Percentiles rank a stretch among this genome's conserved stretches.
These are phyloP conservation scores for Synchiropus splendidus DNA, from an alignment of 2,113 vertebrate species.

Conservation along the genomic window DNA sequence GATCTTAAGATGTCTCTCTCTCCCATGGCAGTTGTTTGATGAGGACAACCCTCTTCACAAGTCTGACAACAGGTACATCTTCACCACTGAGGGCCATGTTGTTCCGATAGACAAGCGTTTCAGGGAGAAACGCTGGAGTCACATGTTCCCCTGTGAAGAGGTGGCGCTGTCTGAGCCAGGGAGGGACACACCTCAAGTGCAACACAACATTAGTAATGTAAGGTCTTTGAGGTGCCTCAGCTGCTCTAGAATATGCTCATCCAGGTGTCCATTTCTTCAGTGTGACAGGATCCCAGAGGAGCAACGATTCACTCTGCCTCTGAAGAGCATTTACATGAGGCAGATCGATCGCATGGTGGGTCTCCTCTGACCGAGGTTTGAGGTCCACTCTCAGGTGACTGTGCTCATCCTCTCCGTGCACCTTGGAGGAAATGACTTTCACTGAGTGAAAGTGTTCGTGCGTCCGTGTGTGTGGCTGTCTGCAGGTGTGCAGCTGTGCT, in stretches of 20 bases:
- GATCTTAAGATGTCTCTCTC: background rate
- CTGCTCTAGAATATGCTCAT: no score
- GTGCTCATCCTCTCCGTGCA: no score
- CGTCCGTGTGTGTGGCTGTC: no score
- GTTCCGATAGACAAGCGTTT: slow-evolving; percentile 85
- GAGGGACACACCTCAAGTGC: slow-evolving; percentile 24
- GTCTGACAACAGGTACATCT: slow-evolving; percentile 87
- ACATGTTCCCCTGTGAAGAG: slow-evolving; percentile 64
- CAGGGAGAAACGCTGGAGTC: slow-evolving; percentile 78
- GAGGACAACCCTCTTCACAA: slow-evolving; percentile 93
- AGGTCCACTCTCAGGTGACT: no score
- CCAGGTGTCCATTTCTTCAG: slow-evolving; percentile 49
- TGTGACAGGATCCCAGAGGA: slow-evolving; percentile 88
- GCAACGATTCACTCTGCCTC: slow-evolving; percentile 78
- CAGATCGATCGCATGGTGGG: slow-evolving; percentile 98
- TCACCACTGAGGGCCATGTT: slow-evolving; percentile 95
- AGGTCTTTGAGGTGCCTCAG: no score
- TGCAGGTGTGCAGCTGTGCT: no score
- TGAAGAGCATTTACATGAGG: slow-evolving; percentile 96
- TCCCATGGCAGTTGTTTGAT: slow-evolving; percentile 78
- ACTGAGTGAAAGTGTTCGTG: no score
- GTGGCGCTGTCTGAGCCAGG: slow-evolving; percentile 28
- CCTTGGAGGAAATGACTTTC: no score
- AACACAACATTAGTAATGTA: slow-evolving; percentile 82
- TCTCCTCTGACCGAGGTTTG: slow-evolving; percentile 66